Evolutionary conservation across 1,140 invertebrate genomes (phyloP), one percentile per base, ranked within the genome.

Genomic region (Bactericera cockerelli): DNA sequence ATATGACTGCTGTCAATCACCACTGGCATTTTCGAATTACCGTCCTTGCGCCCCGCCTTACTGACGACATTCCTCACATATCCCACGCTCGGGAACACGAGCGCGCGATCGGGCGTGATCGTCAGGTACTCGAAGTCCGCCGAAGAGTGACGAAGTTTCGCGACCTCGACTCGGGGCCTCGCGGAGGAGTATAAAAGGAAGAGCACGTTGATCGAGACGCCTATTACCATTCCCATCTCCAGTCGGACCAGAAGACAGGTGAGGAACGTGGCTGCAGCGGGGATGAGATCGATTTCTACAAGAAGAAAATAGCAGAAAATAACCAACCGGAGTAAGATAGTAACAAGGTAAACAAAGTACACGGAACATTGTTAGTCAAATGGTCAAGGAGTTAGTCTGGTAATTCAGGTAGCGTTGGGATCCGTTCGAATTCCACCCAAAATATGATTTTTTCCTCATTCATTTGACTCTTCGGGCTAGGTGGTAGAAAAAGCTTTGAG

Each of bases 1-100:
- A 86, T 83, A 68, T 87, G 84, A 58, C 78, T 78, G 22, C 82
- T 83, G 72, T 89, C 84, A 28, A 89, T 76, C 33, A 89, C 83
- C 61, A 87, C 80, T 8, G 84, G 83, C 62, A 79, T 74, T 14
- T 65, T 69, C 59, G 74, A 72, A 2, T 70, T 72, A 33, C 78
- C 81, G 63, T 77, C 73, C 63, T 76, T 76, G 8, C 77, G 71
- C 21, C 79, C 80, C 33, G 83, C 82, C 72, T 88, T 87, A 62
- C 78, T 79, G 55, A 90, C 81, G 61, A 81, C 76, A 36, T 79
- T 75, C 58, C 84, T 76, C 8, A 90, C 78, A 67, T 85, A 87
- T 67, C 89, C 87, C 14, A 85, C 84, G 24, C 83, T 84, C 14
- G 85, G 84, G 70, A 87, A 87, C 2, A 78, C 76, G 11, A 87